These are phyloP conservation scores for Chlamydotis undulata DNA, from an alignment of 2,113 vertebrate genomes.

Conservation along the genomic window DNA sequence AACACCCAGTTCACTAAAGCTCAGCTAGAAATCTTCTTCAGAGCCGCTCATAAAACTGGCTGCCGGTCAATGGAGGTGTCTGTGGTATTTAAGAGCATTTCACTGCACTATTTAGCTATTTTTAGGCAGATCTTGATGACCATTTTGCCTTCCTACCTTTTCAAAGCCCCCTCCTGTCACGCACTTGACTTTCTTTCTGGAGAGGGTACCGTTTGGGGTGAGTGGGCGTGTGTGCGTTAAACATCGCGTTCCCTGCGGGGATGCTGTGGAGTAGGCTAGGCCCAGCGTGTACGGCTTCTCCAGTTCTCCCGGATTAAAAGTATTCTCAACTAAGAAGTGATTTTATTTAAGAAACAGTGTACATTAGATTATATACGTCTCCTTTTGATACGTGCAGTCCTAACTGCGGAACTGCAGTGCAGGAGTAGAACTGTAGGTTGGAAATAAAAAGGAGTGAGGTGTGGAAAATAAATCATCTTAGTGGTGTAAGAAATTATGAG, in stretches of 20 bases:
- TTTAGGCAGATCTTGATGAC: slow-evolving; percentile 59
- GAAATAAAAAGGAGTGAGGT: slow-evolving; percentile 17
- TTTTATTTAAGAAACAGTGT: slow-evolving; percentile 36
- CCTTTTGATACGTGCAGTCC: background rate
- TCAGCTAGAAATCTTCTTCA: slow-evolving; percentile 42
- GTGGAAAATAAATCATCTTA: background rate
- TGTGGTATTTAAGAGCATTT: slow-evolving; percentile 53
- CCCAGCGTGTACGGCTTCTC: background rate
- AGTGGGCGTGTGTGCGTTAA: background rate
- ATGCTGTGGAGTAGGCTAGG: background rate
- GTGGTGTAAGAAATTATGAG: background rate
- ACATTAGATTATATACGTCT: background rate
- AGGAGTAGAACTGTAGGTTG: background rate
- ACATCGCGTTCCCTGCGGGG: background rate
- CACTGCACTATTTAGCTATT: slow-evolving; percentile 50
- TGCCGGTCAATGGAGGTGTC: slow-evolving; percentile 19
- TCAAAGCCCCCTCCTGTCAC: background rate
- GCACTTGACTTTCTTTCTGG: slow-evolving; percentile 11
- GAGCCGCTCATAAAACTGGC: slow-evolving; percentile 65
- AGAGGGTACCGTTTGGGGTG: background rate
- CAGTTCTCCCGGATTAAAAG: slow-evolving; percentile 22
- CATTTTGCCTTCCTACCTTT: slow-evolving; percentile 66
- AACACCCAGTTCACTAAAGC: slow-evolving; percentile 32
- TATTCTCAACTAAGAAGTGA: background rate
- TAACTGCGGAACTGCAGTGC: background rate